These are phyloP conservation scores for Subacronicta megacephala DNA, from an alignment of 2,888 invertebrate species.

Conservation along the genomic window DNA sequence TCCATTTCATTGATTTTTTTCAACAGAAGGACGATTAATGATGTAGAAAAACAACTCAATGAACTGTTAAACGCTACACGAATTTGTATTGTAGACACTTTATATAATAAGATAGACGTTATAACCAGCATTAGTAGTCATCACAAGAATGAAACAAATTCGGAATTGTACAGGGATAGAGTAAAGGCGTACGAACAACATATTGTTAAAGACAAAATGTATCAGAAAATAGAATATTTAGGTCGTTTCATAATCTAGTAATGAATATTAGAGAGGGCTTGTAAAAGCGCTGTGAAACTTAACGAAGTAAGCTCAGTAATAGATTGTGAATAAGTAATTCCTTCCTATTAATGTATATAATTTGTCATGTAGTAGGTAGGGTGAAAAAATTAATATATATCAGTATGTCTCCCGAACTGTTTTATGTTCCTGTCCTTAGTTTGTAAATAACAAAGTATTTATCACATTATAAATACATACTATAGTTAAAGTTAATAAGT, in stretches of 20 bases:
- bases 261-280: constrained; percentile 73
- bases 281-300: constrained; percentile 81
- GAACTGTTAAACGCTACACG: constrained; percentile 17
- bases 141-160: constrained; percentile 78
- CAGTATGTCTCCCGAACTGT: constrained; percentile 85
- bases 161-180: constrained; percentile 89
- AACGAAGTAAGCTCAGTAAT: constrained; percentile 81
- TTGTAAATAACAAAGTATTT: constrained; percentile 85
- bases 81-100: constrained; percentile 25
- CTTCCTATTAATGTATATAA: constrained; percentile 84
- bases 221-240: constrained; percentile 67
- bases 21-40: constrained; percentile 15
- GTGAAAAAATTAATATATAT: constrained; percentile 87
- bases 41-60: constrained; percentile 28
- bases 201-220: constrained; percentile 64
- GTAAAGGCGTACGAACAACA: constrained; percentile 71
- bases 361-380: constrained; percentile 76
- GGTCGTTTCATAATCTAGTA: constrained; percentile 65
- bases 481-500: constrained; percentile 65
- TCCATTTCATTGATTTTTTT: constrained; percentile 34
- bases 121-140: constrained; percentile 58
- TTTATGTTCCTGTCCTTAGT: constrained; percentile 88
- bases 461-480: constrained; percentile 68
- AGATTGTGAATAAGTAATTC: constrained; percentile 81
- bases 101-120: constrained; percentile 51